phyloP scores from a whole-genome alignment of 2,797 vertebrate species.

The Rallus crepitans region DNA sequence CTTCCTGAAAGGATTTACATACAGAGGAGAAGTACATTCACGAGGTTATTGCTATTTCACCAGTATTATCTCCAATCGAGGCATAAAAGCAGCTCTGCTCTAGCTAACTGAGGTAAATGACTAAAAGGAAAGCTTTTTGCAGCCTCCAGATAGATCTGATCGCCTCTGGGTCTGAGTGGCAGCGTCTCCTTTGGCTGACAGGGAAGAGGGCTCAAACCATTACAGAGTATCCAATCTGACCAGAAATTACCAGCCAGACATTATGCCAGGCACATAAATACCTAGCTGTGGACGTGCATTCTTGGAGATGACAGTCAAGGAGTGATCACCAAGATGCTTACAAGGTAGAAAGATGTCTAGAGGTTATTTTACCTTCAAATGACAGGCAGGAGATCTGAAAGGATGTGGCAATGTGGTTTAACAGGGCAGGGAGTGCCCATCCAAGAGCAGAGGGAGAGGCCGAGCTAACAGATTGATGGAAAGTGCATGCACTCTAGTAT shows the following conservation, averaged over 20 bases:
- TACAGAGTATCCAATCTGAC: no score
- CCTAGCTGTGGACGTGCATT: background rate
- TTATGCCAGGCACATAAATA: background rate
- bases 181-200: background rate
- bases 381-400: background rate
- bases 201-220: background rate
- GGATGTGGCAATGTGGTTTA: background rate
- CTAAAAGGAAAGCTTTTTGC: conserved; percentile 31
- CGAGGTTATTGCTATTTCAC: conserved; percentile 64
- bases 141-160: background rate
- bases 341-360: background rate
- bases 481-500: background rate
- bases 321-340: background rate
- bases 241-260: background rate
- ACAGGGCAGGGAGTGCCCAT: background rate
- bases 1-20: conserved; percentile 76
- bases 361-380: background rate
- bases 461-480: background rate
- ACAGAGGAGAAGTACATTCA: conserved; percentile 50
- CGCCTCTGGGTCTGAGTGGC: background rate
- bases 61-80: conserved; percentile 27
- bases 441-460: background rate
- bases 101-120: conserved; percentile 3
- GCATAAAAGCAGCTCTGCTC: conserved; percentile 21
- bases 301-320: background rate